These are phyloP conservation scores for Buathra laborator DNA, from an alignment of 2,888 invertebrate species.

Conservation along the genomic window DNA sequence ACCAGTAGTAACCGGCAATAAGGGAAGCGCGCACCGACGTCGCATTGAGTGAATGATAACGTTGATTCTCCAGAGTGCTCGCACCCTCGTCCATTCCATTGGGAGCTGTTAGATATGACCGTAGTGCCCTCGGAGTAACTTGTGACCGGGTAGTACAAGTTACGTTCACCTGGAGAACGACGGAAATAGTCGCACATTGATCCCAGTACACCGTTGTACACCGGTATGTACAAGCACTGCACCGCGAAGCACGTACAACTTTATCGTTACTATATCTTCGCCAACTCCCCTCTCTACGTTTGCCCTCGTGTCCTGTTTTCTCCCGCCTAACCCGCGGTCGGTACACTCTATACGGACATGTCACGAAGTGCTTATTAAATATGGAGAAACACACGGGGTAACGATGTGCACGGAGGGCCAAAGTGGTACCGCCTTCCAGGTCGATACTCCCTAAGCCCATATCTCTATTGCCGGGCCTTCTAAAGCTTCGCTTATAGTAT, in stretches of 20 bases:
- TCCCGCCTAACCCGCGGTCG: background rate
- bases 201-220: background rate
- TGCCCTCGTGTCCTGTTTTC: constrained; percentile 43
- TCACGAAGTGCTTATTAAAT: constrained; percentile 65
- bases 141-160: background rate
- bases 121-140: background rate
- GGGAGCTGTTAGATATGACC: background rate
- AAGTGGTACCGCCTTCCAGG: constrained; percentile 27
- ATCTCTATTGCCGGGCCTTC: constrained; percentile 13
- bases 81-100: background rate
- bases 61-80: too few relatives aligned
- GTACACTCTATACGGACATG: constrained; percentile 19
- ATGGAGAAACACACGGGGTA: constrained; percentile 50
- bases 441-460: constrained; percentile 44
- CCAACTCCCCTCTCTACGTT: background rate
- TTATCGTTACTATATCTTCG: constrained; percentile 35
- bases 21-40: background rate
- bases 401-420: background rate
- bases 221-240: background rate
- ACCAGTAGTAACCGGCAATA: background rate
- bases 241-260: constrained; percentile 40
- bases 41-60: background rate
- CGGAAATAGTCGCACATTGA: constrained; percentile 1
- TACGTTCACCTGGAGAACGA: background rate
- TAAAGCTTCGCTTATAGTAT: background rate